Evolutionary conservation across 2,888 invertebrate species (phyloP).

Genomic region (Hirudinaria manillensis): DNA sequence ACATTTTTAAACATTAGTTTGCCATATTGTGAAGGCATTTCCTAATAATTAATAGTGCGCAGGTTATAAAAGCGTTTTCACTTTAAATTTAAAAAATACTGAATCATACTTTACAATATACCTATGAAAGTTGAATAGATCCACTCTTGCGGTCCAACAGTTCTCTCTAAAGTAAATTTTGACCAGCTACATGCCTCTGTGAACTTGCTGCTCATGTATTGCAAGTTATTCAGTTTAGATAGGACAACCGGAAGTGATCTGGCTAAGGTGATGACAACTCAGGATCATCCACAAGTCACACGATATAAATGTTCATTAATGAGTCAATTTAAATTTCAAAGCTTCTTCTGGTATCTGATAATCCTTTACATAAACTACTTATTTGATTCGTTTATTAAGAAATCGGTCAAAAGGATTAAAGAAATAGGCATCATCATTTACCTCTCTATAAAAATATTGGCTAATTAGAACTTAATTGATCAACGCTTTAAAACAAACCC

Average conservation of each 20-base stretch:
- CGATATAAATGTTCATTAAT: no score
- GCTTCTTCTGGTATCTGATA: not conserved
- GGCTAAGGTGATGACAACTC: constrained; percentile 1
- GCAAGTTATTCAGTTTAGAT: constrained; percentile 38
- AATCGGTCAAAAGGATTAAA: not conserved
- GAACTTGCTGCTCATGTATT: constrained; percentile 42
- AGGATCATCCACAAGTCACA: no score
- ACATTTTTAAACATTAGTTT: no score
- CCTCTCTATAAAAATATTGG: not conserved
- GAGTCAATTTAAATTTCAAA: no score
- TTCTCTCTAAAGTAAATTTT: constrained; percentile 51
- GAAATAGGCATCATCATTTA: not conserved
- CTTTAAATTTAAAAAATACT: no score
- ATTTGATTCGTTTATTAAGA: not conserved
- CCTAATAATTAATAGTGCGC: no score
- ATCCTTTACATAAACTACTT: not conserved
- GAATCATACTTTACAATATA: constrained; percentile 39
- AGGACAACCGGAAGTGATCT: constrained; percentile 36
- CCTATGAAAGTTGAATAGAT: constrained; percentile 52
- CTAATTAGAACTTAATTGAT: no score
- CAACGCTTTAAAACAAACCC: constrained; percentile 44
- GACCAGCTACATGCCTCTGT: constrained; percentile 52
- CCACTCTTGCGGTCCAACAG: constrained; percentile 50
- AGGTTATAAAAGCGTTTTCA: no score
- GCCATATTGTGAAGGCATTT: no score